Evolutionary conservation across 2,113 vertebrate species (phyloP), one percentile per base, ranked within the genome.

Genomic region (Neoarius graeffei): DNA sequence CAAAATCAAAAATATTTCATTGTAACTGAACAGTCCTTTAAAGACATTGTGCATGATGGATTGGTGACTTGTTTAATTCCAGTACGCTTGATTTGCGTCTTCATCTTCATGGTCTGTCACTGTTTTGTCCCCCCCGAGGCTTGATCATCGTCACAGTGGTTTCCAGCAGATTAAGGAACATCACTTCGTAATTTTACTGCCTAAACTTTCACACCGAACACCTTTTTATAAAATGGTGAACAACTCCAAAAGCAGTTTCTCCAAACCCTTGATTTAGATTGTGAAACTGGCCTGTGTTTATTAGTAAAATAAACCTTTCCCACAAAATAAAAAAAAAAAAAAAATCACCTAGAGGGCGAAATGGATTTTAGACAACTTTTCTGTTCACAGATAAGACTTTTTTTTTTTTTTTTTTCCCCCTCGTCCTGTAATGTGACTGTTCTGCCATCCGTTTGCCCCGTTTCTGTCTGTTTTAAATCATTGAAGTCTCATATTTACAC

Each of bases 131-230:
- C 23, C 7, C 5, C 30, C 19, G 57, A 35, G 7, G 13, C 5
- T 54, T 30, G 23, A 52, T 76, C 30, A 52, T 76, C 30, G 27
- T 42, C 20, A n/a, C 15, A 60, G 69, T 56, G 15, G 60, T 86
- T 64, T 48, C 7, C 52, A 30, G 48, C 57, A 56, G 77, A 15
- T 56, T 82, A 42, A 59, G 30, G 79, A 82, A 69, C 20, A 35
- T 30, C 74, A 59, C 20, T 48, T 85, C 3, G 11, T 83, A n/a
- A 42, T 66, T 59, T 50, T 66, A 30, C 52, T 87, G 64, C 64
- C 86, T 23, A 87, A 19, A 13, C 27, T 30, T 86, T 86, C 17
- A 30, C 23, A 14, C 17, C 81, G 20, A 69, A 81, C 80, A 20
- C 57, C 59, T 66, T 66, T 86, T 66, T 86, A 62, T 64, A 64